Conservation (phyloP, 2,113 vertebrate genomes). For the Columbina picui region DNA sequence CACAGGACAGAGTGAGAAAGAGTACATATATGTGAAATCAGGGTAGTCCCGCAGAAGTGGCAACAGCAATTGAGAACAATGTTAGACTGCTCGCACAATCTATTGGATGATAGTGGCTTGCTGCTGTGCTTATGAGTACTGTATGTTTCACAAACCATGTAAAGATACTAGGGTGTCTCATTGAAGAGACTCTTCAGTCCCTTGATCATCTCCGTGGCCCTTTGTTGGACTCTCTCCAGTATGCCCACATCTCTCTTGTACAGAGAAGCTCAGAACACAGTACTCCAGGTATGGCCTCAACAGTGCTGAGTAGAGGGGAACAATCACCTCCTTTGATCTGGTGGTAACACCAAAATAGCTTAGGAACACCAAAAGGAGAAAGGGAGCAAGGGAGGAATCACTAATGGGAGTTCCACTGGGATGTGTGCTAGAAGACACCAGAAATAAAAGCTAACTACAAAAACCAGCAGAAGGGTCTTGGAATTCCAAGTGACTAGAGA, state of each 20-base stretch:
- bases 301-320: neutral
- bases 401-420: accelerated
- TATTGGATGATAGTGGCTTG: neutral
- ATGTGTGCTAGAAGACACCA: neutral
- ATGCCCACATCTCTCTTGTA: too few species aligned
- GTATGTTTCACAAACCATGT: neutral
- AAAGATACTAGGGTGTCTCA: neutral
- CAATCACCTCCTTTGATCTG: neutral
- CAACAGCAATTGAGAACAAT: neutral
- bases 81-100: neutral
- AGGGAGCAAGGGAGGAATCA: neutral
- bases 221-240: too few species aligned
- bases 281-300: neutral
- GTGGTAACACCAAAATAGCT: neutral
- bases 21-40: neutral
- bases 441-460: neutral
- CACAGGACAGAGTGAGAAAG: neutral
- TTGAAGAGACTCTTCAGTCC: neutral
- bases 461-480: neutral
- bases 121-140: neutral
- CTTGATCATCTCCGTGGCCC: neutral
- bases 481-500: neutral
- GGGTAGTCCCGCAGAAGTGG: neutral
- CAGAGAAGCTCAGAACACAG: neutral
- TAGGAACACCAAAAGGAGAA: neutral